Base-by-base conservation (phyloP, 1,140 invertebrate genomes). In the Rhopalosiphum padi region DNA sequence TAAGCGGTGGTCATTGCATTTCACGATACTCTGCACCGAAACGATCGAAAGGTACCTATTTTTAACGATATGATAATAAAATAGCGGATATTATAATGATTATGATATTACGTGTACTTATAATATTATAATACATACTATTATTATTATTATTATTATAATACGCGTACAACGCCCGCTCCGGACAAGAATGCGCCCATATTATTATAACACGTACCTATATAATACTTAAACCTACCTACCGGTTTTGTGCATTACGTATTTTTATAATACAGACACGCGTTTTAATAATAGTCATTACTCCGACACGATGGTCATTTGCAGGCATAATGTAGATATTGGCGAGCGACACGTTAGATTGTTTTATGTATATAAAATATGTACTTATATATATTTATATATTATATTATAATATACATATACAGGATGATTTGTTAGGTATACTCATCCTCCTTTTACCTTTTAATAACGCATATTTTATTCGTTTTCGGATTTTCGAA, bases 211-310 rank as follows among this genome's bases (percentile, higher is more conserved):
- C 48, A 18, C 11, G 46, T 48, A 51, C 48, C 48, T 51, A 9
- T 51, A 15, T 11, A 18, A 18, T n/a, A n/a, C 60, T n/a, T 18
- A 77, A 25, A 30, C 55, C 23, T 60, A 51, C 25, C 60, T 18
- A 30, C 55, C 55, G 30, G 60, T 77, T 77, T 77, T 35, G 55
- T 60, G 55, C 25, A 60, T 60, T 30, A 30, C 55, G 55, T 60
- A 60, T 60, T 77, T 77, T n/a, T 77, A n/a, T n/a, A n/a, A 77
- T 18, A 18, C 1, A 77, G 60, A 77, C 60, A 18, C 30, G 4
- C 60, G 60, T 77, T 77, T 77, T 68, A 68, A 68, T 68, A 77
- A 77, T 77, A 77, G 30, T 77, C 60, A n/a, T 77, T 77, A 77
- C 30, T 77, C 60, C 60, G 60, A 77, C n/a, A 77, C 60, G 60